Conservation (phyloP, 2,888 invertebrate genomes). For the Microctonus aethiopoides region DNA sequence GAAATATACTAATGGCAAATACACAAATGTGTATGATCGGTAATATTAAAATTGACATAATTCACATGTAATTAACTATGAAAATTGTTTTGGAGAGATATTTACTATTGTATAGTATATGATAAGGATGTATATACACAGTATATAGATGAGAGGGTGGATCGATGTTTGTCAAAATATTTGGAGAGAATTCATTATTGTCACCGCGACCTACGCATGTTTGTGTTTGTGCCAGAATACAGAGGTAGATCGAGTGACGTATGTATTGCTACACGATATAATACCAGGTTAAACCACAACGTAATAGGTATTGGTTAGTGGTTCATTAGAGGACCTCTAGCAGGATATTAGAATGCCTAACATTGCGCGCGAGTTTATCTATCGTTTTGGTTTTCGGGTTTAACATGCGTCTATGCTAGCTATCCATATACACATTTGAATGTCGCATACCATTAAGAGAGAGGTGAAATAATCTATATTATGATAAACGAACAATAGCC, state of each 20-base stretch:
- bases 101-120: background rate
- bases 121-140: background rate
- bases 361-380: slow-evolving; percentile 51
- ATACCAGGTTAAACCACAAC: slow-evolving; percentile 42
- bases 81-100: background rate
- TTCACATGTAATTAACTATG: background rate
- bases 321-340: slow-evolving; percentile 56
- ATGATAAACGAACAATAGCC: background rate
- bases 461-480: background rate
- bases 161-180: background rate
- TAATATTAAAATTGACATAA: background rate
- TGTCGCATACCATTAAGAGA: slow-evolving; percentile 10
- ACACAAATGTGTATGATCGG: background rate
- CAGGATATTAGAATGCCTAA: slow-evolving; percentile 59
- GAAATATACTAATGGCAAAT: background rate
- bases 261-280: slow-evolving; percentile 31
- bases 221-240: background rate
- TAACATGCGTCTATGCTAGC: background rate
- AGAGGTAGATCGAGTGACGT: slow-evolving; percentile 10
- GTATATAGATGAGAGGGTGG: too few relatives aligned
- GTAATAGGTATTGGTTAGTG: slow-evolving; percentile 50
- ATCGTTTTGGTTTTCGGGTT: slow-evolving; percentile 10
- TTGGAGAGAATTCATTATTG: slow-evolving; percentile 15
- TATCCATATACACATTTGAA: slow-evolving; percentile 8
- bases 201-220: background rate